phyloP scores from a whole-genome alignment of 2,797 vertebrate species.

The Melanotaenia trifasciata region DNA sequence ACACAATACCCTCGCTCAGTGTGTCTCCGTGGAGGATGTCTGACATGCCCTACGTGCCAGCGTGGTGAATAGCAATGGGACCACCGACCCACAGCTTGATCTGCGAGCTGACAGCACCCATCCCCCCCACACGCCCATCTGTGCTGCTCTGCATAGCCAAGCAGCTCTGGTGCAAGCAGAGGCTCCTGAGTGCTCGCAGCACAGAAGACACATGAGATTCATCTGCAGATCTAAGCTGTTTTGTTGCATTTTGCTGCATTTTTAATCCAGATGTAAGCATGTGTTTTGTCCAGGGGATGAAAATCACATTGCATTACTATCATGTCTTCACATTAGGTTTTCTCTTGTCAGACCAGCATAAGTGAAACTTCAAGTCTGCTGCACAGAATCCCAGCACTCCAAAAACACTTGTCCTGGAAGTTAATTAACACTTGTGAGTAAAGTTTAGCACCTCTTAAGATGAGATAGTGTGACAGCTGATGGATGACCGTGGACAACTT shows the following conservation, averaged over 20 bases:
- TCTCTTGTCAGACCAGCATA: conserved; percentile 4
- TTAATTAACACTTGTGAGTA: conserved; percentile 44
- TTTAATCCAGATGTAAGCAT: conserved; percentile 27
- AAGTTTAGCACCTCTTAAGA: conserved; percentile 32
- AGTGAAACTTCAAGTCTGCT: conserved; percentile 29
- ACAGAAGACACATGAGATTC: conserved; percentile 49
- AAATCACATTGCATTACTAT: conserved; percentile 44
- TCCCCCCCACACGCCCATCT: conserved; percentile 80
- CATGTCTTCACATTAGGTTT: conserved; percentile 22
- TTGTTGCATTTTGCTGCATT: conserved; percentile 10
- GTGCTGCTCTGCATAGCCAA: conserved; percentile 77
- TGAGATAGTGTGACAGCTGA: conserved; percentile 38
- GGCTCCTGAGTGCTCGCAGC: conserved; percentile 32
- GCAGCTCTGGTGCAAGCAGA: conserved; percentile 61
- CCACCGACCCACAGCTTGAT: conserved; percentile 79
- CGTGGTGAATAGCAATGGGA: conserved; percentile 81
- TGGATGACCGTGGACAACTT: conserved; percentile 35
- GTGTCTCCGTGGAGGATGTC: conserved; percentile 73
- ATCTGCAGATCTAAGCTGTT: conserved; percentile 29
- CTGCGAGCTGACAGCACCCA: conserved; percentile 79
- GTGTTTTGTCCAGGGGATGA: conserved; percentile 40
- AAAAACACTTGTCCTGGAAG: conserved; percentile 47
- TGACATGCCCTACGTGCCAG: conserved; percentile 79
- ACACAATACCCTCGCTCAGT: conserved; percentile 50
- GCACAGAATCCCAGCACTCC: conserved; percentile 30